Conservation (phyloP, 2,888 invertebrate species). For the Petrolisthes manimaculis region DNA sequence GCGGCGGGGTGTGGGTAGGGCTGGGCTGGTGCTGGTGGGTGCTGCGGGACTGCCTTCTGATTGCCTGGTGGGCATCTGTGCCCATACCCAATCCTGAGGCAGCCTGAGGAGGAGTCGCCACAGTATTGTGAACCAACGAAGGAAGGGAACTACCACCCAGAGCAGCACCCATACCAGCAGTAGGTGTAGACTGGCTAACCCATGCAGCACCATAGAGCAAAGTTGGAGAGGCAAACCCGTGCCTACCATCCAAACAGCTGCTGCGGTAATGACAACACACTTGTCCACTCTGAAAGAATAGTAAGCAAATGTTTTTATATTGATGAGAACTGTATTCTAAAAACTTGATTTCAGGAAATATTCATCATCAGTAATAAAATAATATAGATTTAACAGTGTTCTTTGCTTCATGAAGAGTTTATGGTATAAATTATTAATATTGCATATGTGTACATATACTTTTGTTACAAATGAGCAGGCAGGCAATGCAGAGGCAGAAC, state of each 20-base stretch:
- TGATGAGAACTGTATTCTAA: no score
- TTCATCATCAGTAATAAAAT: no score
- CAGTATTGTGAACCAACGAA: slow-evolving; percentile 49
- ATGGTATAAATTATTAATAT: no score
- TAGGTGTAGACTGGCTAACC: slow-evolving; percentile 38
- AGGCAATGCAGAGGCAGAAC: slow-evolving; percentile 54
- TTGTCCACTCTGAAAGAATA: slow-evolving; percentile 52
- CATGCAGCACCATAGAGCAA: slow-evolving; percentile 51
- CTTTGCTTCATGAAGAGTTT: no score
- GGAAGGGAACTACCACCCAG: slow-evolving; percentile 43
- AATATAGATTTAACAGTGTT: no score
- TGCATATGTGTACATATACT: background rate
- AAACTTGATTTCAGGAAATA: no score
- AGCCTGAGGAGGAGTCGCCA: slow-evolving; percentile 47
- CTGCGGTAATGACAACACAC: slow-evolving; percentile 61
- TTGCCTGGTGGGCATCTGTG: slow-evolving; percentile 10
- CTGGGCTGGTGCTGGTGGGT: slow-evolving; percentile 43
- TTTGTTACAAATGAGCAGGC: slow-evolving; percentile 23
- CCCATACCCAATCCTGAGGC: slow-evolving; percentile 26
- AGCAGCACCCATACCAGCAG: slow-evolving; percentile 40
- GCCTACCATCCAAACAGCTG: slow-evolving; percentile 50
- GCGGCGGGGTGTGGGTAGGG: slow-evolving; percentile 49
- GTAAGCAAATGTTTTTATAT: background rate
- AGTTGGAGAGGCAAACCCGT: slow-evolving; percentile 44
- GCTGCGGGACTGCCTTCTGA: slow-evolving; percentile 15